phyloP scores from a whole-genome alignment of 2,888 invertebrate genomes.

The Trachelus iudaicus region DNA sequence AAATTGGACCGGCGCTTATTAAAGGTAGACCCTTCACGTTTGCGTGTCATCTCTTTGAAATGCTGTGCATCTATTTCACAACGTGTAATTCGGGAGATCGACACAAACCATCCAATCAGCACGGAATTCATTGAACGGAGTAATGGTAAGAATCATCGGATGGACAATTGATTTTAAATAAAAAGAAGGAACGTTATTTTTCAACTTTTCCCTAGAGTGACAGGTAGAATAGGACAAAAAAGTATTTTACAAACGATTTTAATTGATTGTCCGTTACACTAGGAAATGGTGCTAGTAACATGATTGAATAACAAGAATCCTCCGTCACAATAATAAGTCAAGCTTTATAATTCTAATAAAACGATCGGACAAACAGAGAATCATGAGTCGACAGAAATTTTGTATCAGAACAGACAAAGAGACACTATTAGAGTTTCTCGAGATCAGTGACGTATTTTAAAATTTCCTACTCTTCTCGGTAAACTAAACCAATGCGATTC shows the following conservation, averaged over 20 bases:
- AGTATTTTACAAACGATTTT: neutral
- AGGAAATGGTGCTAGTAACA: neutral
- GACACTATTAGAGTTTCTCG: no score
- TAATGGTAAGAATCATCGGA: neutral
- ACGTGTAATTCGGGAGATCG: no score
- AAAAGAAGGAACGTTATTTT: neutral
- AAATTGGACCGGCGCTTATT: constrained; percentile 30
- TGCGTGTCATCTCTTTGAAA: constrained; percentile 32
- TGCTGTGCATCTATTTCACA: constrained; percentile 31
- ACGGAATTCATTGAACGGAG: neutral
- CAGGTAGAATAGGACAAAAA: neutral
- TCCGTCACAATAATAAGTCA: neutral
- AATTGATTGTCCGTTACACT: neutral
- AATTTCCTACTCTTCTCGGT: neutral
- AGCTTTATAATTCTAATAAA: neutral
- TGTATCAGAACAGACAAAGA: no score
- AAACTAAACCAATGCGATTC: neutral
- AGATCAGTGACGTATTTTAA: neutral
- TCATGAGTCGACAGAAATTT: no score
- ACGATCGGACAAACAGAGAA: no score
- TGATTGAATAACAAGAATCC: no score
- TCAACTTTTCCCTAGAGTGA: neutral
- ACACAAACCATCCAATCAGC: neutral
- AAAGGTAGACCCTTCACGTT: constrained; percentile 37
- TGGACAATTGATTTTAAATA: neutral